Conservation (phyloP, 2,113 vertebrate species). For the Prochilodus magdalenae region DNA sequence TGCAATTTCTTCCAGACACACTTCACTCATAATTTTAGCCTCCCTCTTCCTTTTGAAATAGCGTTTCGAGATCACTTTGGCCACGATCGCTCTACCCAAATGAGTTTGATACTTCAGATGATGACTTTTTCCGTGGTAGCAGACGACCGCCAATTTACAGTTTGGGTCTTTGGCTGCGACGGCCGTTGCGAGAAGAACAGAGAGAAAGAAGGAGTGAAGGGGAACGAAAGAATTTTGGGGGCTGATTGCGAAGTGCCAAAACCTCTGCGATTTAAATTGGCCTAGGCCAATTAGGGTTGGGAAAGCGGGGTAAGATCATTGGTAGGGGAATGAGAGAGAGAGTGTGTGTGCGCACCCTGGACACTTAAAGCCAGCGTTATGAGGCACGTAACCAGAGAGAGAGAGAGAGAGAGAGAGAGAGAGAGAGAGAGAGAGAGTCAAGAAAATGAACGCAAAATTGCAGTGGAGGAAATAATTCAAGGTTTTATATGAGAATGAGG, state of each 20-base stretch:
- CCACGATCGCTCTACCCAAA: not conserved
- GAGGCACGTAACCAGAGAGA: constrained; percentile 1
- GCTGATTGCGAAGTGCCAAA: constrained; percentile 25
- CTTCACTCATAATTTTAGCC: not conserved
- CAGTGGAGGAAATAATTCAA: constrained; percentile 41
- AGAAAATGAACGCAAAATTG: constrained; percentile 41
- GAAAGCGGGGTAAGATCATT: constrained; percentile 32
- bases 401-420: not conserved
- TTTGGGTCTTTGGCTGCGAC: not conserved
- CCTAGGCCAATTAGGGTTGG: constrained; percentile 11
- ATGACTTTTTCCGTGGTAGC: not conserved
- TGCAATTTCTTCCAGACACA: constrained; percentile 4
- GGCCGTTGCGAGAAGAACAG: not conserved
- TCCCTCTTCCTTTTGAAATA: not conserved
- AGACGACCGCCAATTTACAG: not conserved
- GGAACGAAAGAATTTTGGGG: constrained; percentile 12
- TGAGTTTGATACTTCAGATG: constrained; percentile 7
- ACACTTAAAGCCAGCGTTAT: constrained; percentile 25
- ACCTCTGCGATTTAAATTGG: not conserved
- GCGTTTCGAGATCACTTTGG: not conserved
- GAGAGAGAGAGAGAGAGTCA: not conserved
- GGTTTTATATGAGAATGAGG: constrained; percentile 47
- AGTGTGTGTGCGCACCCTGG: constrained; percentile 13
- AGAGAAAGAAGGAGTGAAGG: not conserved
- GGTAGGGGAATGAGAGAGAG: constrained; percentile 9